Conservation (phyloP, 2,888 invertebrate species). For the Hydroisotoma schaefferi region DNA sequence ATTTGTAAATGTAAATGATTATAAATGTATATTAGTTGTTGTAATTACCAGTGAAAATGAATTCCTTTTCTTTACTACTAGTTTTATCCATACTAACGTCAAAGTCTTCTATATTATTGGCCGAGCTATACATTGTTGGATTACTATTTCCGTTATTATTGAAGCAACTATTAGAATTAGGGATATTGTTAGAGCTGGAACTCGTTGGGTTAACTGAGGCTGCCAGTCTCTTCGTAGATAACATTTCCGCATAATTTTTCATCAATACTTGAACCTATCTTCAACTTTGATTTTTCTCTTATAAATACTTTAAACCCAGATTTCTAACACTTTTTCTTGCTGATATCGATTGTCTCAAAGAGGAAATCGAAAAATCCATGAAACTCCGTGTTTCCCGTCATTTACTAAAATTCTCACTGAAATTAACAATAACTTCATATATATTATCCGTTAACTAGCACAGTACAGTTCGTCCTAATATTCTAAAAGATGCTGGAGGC, state of each 20-base stretch:
- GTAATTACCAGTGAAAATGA: conserved; percentile 12
- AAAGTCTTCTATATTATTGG: conserved; percentile 14
- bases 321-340: neutral
- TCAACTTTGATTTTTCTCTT: no score
- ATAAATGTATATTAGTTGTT: neutral
- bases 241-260: conserved; percentile 47
- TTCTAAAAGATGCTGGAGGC: no score
- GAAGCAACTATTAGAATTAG: conserved; percentile 8
- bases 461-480: no score
- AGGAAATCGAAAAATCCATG: neutral
- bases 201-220: conserved; percentile 6
- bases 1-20: neutral
- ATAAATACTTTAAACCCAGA: no score
- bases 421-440: neutral
- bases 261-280: neutral
- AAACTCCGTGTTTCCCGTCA: neutral
- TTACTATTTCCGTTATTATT: conserved; percentile 9
- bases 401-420: neutral
- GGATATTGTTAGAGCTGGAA: neutral
- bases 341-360: neutral
- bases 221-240: conserved; percentile 42
- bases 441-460: neutral
- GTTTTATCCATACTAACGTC: conserved; percentile 15
- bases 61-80: conserved; percentile 12
- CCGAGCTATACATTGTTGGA: conserved; percentile 7